Evolutionary conservation across 2,797 vertebrate species (phyloP).

Genomic region (Acrocephalus scirpaceus): DNA sequence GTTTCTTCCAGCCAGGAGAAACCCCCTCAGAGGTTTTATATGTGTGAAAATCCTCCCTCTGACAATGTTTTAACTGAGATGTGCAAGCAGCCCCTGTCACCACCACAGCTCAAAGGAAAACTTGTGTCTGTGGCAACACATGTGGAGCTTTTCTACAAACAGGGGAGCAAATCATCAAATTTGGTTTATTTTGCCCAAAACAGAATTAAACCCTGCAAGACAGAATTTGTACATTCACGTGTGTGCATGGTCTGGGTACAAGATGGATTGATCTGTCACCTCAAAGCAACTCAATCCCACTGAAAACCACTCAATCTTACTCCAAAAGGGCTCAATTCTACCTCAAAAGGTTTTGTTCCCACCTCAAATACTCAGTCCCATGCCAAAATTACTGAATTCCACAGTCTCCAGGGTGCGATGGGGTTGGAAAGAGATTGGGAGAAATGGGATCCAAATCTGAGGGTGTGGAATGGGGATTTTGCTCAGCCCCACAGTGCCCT

Average conservation of each 20-base stretch:
- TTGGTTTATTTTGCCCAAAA: background rate
- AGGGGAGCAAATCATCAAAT: background rate
- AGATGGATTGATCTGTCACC: no score
- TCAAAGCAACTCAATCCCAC: no score
- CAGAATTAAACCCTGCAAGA: background rate
- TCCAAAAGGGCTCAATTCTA: no score
- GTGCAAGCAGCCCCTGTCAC: background rate
- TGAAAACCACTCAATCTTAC: no score
- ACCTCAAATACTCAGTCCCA: no score
- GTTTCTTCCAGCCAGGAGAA: background rate
- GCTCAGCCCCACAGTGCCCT: background rate
- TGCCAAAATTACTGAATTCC: no score
- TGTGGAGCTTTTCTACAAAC: background rate
- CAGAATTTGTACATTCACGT: rapidly evolving
- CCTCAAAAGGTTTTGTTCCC: no score
- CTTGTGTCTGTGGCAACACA: background rate
- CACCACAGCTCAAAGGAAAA: background rate
- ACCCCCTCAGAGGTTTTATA: background rate
- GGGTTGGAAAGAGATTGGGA: no score
- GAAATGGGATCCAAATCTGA: no score
- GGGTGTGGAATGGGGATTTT: background rate
- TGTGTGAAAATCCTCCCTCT: background rate
- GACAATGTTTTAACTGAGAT: background rate
- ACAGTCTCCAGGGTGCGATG: no score
- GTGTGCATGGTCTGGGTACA: background rate